Evolutionary conservation across 2,888 invertebrate genomes (phyloP).

Genomic region (Papilio elwesi): DNA sequence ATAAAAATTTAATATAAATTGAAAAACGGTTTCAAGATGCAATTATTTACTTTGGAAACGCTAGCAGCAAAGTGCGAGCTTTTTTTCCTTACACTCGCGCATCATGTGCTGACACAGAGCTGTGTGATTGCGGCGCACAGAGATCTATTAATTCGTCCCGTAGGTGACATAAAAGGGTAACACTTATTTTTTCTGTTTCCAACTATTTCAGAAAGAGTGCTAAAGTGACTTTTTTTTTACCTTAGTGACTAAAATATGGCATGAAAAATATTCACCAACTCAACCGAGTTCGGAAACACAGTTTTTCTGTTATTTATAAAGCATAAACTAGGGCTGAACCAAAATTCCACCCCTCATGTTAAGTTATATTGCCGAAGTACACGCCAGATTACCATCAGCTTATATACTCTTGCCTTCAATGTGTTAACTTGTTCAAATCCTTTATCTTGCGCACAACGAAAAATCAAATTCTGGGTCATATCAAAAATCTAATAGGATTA

Average conservation of each 20-base stretch:
- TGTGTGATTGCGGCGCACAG: conserved; percentile 2
- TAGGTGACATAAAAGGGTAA: conserved; percentile 19
- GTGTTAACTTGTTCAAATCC: too few relatives aligned
- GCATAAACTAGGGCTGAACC: too few relatives aligned
- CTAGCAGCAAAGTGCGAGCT: background rate
- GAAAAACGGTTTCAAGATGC: background rate
- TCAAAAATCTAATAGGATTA: too few relatives aligned
- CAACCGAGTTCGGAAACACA: too few relatives aligned
- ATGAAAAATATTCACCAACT: too few relatives aligned
- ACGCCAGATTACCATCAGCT: too few relatives aligned
- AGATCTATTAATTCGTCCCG: conserved; percentile 13
- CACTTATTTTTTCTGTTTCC: conserved; percentile 17
- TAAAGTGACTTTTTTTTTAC: background rate
- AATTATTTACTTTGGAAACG: conserved; percentile 18
- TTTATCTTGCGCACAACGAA: too few relatives aligned
- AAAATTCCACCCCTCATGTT: too few relatives aligned
- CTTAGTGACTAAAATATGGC: background rate
- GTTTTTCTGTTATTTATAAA: too few relatives aligned
- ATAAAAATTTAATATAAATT: background rate
- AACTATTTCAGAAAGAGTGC: background rate
- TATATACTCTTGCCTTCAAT: too few relatives aligned
- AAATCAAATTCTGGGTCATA: too few relatives aligned
- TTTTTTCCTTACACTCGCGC: background rate
- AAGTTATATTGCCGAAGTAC: too few relatives aligned
- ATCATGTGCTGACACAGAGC: conserved; percentile 10